These are phyloP conservation scores for Isaurus tuberculatus DNA, from an alignment of 92 coral and sea anemone genomes.

Conservation along the genomic window DNA sequence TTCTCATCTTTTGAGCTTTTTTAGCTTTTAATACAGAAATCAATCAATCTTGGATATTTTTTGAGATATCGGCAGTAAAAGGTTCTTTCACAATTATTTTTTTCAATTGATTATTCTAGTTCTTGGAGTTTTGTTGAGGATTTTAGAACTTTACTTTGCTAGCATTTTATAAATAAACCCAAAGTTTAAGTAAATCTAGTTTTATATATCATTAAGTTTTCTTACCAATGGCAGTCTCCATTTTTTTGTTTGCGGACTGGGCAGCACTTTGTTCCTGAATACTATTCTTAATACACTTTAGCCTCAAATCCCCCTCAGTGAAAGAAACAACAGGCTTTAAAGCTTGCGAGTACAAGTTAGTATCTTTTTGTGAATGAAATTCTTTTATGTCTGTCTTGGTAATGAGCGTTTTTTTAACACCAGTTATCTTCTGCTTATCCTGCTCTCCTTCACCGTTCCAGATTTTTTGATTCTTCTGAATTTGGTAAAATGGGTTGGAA, in stretches of 20 bases:
- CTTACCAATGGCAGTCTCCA: slow-evolving; percentile 1
- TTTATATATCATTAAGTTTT: not conserved
- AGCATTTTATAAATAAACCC: too few relatives aligned
- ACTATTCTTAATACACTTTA: not conserved
- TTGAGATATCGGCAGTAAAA: too few relatives aligned
- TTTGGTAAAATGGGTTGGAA: not conserved
- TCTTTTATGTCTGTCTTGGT: not conserved
- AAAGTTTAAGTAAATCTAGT: too few relatives aligned
- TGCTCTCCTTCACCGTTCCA: not conserved
- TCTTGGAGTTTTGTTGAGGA: too few relatives aligned
- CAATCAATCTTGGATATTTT: too few relatives aligned
- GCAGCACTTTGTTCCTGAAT: not conserved
- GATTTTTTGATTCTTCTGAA: not conserved
- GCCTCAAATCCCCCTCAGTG: not conserved
- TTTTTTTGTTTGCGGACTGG: not conserved
- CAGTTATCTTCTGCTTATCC: not conserved
- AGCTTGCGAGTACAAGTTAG: not conserved
- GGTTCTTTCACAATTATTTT: too few relatives aligned
- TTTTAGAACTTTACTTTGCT: too few relatives aligned
- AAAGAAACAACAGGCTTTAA: not conserved
- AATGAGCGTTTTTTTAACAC: not conserved
- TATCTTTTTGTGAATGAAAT: not conserved
- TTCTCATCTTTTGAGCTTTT: too few relatives aligned
- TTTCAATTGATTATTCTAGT: too few relatives aligned
- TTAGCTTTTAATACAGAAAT: too few relatives aligned